Percentiles rank a stretch among this genome's conserved stretches.
Evolutionary conservation across 2,888 invertebrate species (phyloP).

Genomic region (Dynastes grantii): DNA sequence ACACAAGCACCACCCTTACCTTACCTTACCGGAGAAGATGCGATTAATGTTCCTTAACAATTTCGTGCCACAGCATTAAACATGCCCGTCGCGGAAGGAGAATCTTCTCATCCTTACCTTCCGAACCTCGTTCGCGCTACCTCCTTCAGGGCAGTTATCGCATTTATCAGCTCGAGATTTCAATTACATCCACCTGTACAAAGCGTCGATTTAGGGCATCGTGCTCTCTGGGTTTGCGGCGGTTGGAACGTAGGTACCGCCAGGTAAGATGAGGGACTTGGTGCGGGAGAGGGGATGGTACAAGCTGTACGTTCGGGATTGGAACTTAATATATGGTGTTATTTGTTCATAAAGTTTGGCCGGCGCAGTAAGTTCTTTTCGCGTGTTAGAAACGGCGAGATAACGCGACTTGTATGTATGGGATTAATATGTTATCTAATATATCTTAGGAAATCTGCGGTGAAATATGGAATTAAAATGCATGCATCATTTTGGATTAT

Average conservation of each 20-base stretch:
- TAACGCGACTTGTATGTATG: too few species aligned
- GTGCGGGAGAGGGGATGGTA: background rate
- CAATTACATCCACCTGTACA: constrained; percentile 61
- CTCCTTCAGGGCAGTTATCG: constrained; percentile 55
- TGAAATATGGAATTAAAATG: too few species aligned
- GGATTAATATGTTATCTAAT: too few species aligned
- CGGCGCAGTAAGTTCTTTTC: background rate
- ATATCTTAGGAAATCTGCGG: too few species aligned
- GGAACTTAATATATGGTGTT: background rate
- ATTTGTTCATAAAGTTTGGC: constrained; percentile 5
- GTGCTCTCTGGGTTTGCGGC: background rate
- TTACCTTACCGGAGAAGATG: constrained; percentile 56
- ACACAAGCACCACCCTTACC: background rate
- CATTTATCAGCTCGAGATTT: constrained; percentile 63
- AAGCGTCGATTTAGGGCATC: constrained; percentile 24
- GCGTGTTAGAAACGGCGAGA: background rate
- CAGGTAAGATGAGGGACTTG: background rate
- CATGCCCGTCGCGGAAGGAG: constrained; percentile 53
- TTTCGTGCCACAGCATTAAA: constrained; percentile 65
- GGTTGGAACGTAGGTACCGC: background rate
- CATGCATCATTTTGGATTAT: too few species aligned
- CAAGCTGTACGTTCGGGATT: background rate
- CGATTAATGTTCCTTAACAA: constrained; percentile 66
- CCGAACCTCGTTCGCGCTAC: constrained; percentile 37
- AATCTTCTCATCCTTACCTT: background rate